Evolutionary conservation across 2,113 vertebrate genomes (phyloP), one percentile per base, ranked within the genome.

Genomic region (Chloebia gouldiae): DNA sequence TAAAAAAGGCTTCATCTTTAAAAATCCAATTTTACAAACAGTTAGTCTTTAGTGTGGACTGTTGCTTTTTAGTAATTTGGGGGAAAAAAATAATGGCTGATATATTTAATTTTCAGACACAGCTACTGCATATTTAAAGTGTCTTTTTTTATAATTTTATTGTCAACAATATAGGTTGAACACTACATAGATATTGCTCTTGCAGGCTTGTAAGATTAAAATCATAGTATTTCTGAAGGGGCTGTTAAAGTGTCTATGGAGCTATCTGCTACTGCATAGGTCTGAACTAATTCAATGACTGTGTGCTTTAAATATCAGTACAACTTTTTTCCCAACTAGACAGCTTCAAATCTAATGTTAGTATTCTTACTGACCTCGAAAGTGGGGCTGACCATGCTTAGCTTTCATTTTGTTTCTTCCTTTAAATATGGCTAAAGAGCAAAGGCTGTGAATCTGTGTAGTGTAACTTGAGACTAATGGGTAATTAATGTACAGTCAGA

Each of bases 11-110:
- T 96, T 94, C 71, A 76, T 97, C 93, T 97, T 97, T 92, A 75
- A 96, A 97, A 98, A 98, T 97, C 95, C 95, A 97, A 85, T 97
- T 98, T 97, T 98, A 97, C 96, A 97, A 97, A 97, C 91, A 94
- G 96, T 97, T 97, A 96, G 90, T 96, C 97, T 98, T 97, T 93
- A 97, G 91, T 94, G 97, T 95, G 96, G 96, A 97, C 87, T 84
- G 96, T 95, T 97, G 95, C 97, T 92, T 98, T 97, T 98, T 97
- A 96, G 97, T 97, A 96, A 97, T 97, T 97, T 93, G 23, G 70
- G 83, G 66, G 50, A 51, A 77, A 39, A 92, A 97, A 95, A 91
- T 96, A 96, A 97, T 96, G 96, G 89, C 91, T 96, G 81, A 72
- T 88, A 81, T 92, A 96, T 96, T 95, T 92, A 91, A 94, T 85